Conservation (phyloP, 2,888 invertebrate species). For the Spialia ferax region DNA sequence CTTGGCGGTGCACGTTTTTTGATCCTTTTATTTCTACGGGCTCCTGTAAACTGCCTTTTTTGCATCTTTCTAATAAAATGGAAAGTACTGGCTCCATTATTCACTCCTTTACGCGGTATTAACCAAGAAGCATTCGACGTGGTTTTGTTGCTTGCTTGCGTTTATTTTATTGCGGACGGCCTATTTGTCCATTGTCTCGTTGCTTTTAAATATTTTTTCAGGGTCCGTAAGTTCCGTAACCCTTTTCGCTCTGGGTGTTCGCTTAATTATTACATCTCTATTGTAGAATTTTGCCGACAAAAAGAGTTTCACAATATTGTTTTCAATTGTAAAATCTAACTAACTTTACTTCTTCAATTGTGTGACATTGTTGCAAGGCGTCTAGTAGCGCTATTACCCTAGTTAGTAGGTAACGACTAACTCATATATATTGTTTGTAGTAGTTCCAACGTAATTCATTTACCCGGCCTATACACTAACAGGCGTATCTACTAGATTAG, state of each 20-base stretch:
- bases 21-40: neutral
- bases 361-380: slow-evolving; percentile 17
- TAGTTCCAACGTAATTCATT: slow-evolving; percentile 44
- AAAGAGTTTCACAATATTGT: slow-evolving; percentile 69
- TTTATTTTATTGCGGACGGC: slow-evolving; percentile 63
- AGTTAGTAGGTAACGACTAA: slow-evolving; percentile 18
- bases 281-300: slow-evolving; percentile 66
- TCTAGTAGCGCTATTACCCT: slow-evolving; percentile 35
- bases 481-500: slow-evolving; percentile 42
- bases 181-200: slow-evolving; percentile 69
- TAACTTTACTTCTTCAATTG: slow-evolving; percentile 19
- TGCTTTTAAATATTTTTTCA: slow-evolving; percentile 64
- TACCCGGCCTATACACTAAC: slow-evolving; percentile 40
- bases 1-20: neutral
- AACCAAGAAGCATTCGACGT: slow-evolving; percentile 49
- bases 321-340: slow-evolving; percentile 9
- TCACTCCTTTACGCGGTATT: slow-evolving; percentile 60
- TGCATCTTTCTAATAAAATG: slow-evolving; percentile 53
- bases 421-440: slow-evolving; percentile 40
- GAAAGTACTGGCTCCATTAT: slow-evolving; percentile 64
- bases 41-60: slow-evolving; percentile 1
- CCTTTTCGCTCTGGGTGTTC: slow-evolving; percentile 73
- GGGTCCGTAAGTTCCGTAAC: slow-evolving; percentile 61
- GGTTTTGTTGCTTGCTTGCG: slow-evolving; percentile 42
- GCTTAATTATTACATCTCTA: slow-evolving; percentile 72